A percentile compares a stretch with the other conserved stretches of the same genome.
Evolutionary conservation across 2,888 invertebrate species (phyloP).

Genomic region (Troglohyphantes excavatus): DNA sequence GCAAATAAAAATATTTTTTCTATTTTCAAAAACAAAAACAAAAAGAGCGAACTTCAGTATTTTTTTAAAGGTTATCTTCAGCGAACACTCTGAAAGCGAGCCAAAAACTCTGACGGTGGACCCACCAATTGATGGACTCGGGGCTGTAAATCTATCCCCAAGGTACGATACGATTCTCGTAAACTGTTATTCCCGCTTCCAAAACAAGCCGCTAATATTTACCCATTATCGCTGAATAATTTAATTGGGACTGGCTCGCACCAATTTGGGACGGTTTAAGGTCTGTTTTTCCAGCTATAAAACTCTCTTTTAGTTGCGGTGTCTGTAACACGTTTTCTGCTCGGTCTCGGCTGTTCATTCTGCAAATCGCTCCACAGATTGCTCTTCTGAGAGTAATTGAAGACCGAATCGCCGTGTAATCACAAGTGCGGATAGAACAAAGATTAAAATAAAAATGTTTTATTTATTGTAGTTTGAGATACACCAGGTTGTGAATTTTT

Average conservation of each 20-base stretch:
- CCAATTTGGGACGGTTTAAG: conserved; percentile 1
- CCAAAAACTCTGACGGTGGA: too few relatives aligned
- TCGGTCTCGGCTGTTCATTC: neutral
- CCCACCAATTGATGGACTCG: too few relatives aligned
- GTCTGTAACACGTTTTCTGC: neutral
- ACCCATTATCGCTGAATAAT: conserved; percentile 8
- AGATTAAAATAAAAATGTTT: too few relatives aligned
- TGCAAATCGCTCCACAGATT: neutral
- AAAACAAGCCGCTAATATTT: neutral
- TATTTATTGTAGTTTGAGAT: too few relatives aligned
- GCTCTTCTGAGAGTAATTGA: neutral
- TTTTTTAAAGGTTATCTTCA: too few relatives aligned
- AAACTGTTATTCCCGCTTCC: neutral
- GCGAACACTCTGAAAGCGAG: too few relatives aligned
- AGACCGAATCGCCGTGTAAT: too few relatives aligned
- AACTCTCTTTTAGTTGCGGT: neutral
- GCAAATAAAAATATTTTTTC: too few relatives aligned
- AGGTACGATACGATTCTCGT: neutral
- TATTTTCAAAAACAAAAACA: too few relatives aligned
- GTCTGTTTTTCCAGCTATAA: neutral
- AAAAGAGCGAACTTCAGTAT: too few relatives aligned
- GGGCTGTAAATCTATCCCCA: neutral
- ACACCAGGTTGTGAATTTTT: too few relatives aligned
- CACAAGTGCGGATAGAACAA: too few relatives aligned
- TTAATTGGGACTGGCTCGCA: neutral